Conservation (phyloP, 2,113 vertebrate species). For the Bostrychus sinensis region DNA sequence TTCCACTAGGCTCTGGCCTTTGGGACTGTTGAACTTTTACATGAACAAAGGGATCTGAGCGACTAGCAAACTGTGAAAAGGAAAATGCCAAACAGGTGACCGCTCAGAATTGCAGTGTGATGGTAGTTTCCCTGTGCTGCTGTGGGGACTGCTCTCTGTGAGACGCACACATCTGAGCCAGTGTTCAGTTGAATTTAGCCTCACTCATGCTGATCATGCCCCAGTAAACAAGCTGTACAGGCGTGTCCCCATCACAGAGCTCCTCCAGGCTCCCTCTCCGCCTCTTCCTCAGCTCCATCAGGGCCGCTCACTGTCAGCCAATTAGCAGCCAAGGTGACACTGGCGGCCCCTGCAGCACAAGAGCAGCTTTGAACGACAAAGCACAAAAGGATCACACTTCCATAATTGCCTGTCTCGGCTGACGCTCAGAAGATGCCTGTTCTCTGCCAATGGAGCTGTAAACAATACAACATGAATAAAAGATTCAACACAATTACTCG, state of each 20-base stretch:
- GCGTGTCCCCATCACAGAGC: slow-evolving; percentile 20
- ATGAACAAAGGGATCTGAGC: no score
- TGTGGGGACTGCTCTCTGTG: no score
- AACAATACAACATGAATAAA: slow-evolving; percentile 72
- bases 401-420: slow-evolving; percentile 65
- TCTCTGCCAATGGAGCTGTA: slow-evolving; percentile 52
- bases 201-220: no score
- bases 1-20: no score
- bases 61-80: no score
- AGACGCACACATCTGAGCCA: no score
- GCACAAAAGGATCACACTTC: slow-evolving; percentile 60
- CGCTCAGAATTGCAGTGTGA: no score
- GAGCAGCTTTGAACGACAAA: slow-evolving; percentile 57
- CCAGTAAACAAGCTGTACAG: background rate
- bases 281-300: slow-evolving; percentile 35
- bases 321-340: slow-evolving; percentile 54
- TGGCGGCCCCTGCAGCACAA: no score
- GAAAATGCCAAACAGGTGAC: no score
- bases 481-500: slow-evolving; percentile 66
- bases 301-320: slow-evolving; percentile 55
- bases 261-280: slow-evolving; percentile 34
- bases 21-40: no score
- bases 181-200: no score
- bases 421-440: slow-evolving; percentile 43
- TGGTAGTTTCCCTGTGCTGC: no score